Percentiles rank a stretch among this genome's conserved stretches.
Conservation (phyloP, 2,888 invertebrate genomes). For the Agapostemon virescens region DNA sequence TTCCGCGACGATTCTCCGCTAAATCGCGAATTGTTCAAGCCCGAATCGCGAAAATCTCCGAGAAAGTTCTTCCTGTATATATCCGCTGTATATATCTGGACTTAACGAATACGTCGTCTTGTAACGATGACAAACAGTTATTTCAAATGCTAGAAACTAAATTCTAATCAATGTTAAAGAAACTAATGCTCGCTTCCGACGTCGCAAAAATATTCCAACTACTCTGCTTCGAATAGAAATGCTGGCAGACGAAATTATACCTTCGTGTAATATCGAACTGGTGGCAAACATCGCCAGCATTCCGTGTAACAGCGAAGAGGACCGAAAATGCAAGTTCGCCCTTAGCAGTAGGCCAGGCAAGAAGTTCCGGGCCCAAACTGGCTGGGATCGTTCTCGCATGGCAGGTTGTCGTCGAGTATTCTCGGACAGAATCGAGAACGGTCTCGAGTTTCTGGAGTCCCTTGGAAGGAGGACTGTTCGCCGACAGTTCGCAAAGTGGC, state of each 20-base stretch:
- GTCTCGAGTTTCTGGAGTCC: neutral
- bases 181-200: too few species aligned
- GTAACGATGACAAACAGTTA: too few species aligned
- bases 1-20: neutral
- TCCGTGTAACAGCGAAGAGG: neutral
- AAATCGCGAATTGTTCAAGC: constrained; percentile 7
- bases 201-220: too few species aligned
- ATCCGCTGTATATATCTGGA: too few species aligned
- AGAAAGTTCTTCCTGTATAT: too few species aligned
- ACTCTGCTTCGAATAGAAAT: too few species aligned
- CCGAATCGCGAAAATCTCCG: neutral
- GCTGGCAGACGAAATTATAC: too few species aligned
- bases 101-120: too few species aligned
- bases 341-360: neutral
- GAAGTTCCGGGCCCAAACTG: neutral
- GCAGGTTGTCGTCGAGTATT: constrained; percentile 33
- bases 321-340: neutral
- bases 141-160: too few species aligned
- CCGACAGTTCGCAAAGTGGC: constrained; percentile 34
- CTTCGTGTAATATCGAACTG: too few species aligned
- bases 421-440: constrained; percentile 8
- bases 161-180: too few species aligned
- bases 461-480: neutral
- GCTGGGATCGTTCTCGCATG: constrained; percentile 11
- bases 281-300: neutral